Evolutionary conservation across 2,797 vertebrate genomes (phyloP).

Genomic region (Lycodopsis pacificus): DNA sequence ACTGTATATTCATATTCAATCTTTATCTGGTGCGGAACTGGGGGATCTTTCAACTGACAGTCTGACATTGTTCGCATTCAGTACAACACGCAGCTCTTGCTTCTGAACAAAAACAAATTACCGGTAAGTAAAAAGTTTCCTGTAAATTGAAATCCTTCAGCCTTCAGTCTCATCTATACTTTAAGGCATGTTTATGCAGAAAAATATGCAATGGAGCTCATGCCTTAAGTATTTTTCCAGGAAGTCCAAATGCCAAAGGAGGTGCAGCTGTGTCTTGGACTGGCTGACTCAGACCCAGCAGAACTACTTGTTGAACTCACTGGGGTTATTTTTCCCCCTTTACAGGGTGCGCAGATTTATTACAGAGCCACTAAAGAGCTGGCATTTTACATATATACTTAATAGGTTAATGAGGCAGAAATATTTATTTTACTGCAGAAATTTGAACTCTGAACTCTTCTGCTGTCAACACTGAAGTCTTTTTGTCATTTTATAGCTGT

Average conservation of each 20-base stretch:
- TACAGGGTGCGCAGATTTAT: constrained; percentile 5
- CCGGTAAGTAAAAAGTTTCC: neutral
- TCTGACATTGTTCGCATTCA: neutral
- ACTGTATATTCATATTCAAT: neutral
- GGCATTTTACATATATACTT: neutral
- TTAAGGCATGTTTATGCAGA: neutral
- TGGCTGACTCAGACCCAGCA: constrained; percentile 2
- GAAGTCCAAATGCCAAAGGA: neutral
- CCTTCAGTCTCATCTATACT: neutral
- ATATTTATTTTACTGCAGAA: constrained; percentile 11
- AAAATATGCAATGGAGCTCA: neutral
- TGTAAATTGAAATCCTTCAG: neutral
- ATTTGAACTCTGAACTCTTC: constrained; percentile 21
- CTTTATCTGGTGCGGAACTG: neutral
- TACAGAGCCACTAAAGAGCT: constrained; percentile 2
- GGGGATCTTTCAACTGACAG: neutral
- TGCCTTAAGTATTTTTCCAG: neutral
- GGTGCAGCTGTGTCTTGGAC: constrained; percentile 16
- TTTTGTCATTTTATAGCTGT: neutral
- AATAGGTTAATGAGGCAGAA: neutral
- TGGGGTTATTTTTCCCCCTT: neutral
- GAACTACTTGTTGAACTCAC: constrained; percentile 5
- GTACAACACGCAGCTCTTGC: neutral
- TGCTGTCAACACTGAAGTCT: constrained; percentile 8
- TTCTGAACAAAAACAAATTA: no score